A percentile compares a stretch with the other conserved stretches of the same genome.
These are phyloP conservation scores for human DNA, from an alignment of 2,113 vertebrate species.

Conservation along the genomic window DNA sequence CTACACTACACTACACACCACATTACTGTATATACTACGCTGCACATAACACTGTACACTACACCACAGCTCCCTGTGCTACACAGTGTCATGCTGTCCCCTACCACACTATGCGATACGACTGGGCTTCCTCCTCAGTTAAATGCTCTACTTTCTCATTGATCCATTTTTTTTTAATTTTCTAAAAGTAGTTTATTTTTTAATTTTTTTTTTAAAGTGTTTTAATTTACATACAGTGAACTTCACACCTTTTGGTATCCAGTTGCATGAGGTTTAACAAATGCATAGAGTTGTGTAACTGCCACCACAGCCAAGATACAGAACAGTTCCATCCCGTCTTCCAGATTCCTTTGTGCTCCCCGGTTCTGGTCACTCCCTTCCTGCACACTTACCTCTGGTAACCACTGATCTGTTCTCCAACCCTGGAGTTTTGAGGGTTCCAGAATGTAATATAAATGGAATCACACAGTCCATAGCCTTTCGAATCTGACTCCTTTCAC, in stretches of 20 bases:
- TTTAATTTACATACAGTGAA: background rate
- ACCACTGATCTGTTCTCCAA: background rate
- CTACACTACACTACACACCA: background rate
- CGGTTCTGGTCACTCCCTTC: background rate
- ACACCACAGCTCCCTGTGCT: no score
- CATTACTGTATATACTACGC: background rate
- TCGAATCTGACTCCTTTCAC: background rate
- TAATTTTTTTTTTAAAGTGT: background rate
- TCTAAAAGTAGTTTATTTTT: background rate
- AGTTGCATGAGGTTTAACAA: background rate
- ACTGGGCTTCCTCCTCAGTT: background rate
- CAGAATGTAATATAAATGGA: background rate
- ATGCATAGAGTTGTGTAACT: background rate
- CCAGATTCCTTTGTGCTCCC: background rate
- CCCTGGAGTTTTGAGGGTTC: background rate
- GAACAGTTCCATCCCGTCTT: background rate
- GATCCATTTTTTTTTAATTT: background rate
- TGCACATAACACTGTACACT: accelerated
- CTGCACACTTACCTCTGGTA: background rate
- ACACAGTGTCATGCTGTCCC: background rate
- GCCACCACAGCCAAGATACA: background rate
- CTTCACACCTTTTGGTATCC: background rate
- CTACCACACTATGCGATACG: no score
- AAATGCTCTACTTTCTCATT: background rate
- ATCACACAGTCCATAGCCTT: background rate